Evolutionary conservation across 2,113 vertebrate genomes (phyloP), one percentile per base, ranked within the genome.

Genomic region (Synodontis membranacea): DNA sequence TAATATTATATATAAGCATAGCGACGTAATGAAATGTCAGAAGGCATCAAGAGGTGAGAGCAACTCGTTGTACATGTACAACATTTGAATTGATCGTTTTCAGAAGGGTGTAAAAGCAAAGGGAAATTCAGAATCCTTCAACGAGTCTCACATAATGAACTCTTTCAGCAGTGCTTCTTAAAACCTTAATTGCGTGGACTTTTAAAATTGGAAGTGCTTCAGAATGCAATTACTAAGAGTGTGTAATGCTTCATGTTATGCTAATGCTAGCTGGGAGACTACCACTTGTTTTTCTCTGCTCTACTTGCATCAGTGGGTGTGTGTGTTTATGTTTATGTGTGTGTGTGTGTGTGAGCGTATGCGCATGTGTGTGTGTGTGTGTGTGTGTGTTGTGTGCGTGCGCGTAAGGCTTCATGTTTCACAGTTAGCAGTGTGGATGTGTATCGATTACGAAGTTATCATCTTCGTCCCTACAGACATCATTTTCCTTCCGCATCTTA

Each of bases 361-460:
- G n/a, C n/a, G 46, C 34, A 48, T 0, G 28, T 46, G 68, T n/a
- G 44, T 54, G 15, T 60, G 48, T 74, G 76, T 60, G 76, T 76
- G 56, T 60, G 60, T 2, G 21, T 46, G 17, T 21, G 70, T 58
- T 31, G 34, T 58, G 48, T 44, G 31, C 50, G 9, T 78, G 39
- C 15, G 70, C 14, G 5, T 82, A 82, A 50, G 83, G 46, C 83
- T 86, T 58, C 58, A 78, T n/a, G 14, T 74, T 79, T 68, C 56
- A 28, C 86, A 70, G 89, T 89, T 85, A 91, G 89, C 84, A 12
- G 28, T 42, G 88, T 84, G 58, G 84, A 82, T 88, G 89, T 90
- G 83, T 90, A 93, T 95, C 93, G 89, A 94, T 94, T 92, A 93
- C 94, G 92, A 91, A 95, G 88, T 91, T 88, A 87, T 62, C 90